These are phyloP conservation scores for Panthera uncia DNA, from an alignment of 2,113 vertebrate genomes.

Conservation along the genomic window DNA sequence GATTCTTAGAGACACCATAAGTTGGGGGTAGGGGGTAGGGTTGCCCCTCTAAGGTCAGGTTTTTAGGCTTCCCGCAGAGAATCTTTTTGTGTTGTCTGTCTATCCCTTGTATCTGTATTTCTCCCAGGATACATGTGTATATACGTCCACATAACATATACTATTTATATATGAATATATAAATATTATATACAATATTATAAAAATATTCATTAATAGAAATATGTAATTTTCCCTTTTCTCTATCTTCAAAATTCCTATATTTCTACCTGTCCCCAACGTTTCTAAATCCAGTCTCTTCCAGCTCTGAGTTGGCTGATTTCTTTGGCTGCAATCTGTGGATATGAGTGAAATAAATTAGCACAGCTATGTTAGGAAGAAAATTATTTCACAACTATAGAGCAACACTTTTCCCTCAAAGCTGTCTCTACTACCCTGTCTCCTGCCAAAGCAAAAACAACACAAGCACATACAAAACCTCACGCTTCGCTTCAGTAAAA, in stretches of 20 bases:
- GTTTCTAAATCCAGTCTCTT: background rate
- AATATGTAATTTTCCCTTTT: background rate
- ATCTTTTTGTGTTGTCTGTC: background rate
- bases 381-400: background rate
- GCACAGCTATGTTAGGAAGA: background rate
- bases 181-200: background rate
- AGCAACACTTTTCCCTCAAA: background rate
- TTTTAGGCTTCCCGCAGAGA: background rate
- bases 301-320: background rate
- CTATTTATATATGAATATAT: background rate
- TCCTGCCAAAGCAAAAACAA: background rate
- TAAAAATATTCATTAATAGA: background rate
- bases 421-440: background rate
- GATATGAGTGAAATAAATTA: background rate
- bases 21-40: background rate
- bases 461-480: background rate
- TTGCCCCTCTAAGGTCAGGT: rapidly evolving
- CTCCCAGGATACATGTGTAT: background rate
- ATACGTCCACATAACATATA: background rate
- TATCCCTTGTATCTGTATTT: background rate
- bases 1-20: background rate
- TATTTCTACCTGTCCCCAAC: background rate
- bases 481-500: background rate
- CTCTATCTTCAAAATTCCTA: background rate
- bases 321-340: background rate